phyloP scores from a whole-genome alignment of 2,113 vertebrate genomes.

The Siniperca knerii region DNA sequence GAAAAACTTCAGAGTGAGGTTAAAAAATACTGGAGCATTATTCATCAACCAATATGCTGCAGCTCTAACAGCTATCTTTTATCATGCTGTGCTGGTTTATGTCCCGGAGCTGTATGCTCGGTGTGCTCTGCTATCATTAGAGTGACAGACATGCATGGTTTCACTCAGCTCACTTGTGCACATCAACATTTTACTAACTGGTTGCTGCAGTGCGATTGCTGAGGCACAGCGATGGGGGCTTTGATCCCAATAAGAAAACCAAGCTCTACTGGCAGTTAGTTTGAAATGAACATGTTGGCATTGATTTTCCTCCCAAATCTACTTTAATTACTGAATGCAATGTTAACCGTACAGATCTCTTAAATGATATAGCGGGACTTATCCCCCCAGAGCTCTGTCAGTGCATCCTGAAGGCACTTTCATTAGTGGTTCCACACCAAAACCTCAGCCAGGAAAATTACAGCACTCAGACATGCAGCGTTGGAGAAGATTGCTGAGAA shows the following conservation, averaged over 20 bases:
- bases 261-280: conserved; percentile 36
- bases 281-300: conserved; percentile 56
- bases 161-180: conserved; percentile 36
- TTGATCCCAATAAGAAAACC: conserved; percentile 52
- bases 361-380: conserved; percentile 21
- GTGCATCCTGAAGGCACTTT: conserved; percentile 30
- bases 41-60: conserved; percentile 35
- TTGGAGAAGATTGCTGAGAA: conserved; percentile 13
- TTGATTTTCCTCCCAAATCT: conserved; percentile 56
- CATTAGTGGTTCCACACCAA: conserved; percentile 23
- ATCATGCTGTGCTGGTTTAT: conserved; percentile 55
- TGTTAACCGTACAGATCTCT: conserved; percentile 43
- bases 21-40: conserved; percentile 24
- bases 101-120: conserved; percentile 42
- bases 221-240: conserved; percentile 1
- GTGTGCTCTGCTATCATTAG: conserved; percentile 51
- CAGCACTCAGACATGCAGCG: conserved; percentile 2
- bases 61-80: conserved; percentile 35
- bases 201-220: conserved; percentile 26
- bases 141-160: conserved; percentile 48
- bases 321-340: conserved; percentile 60
- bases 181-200: conserved; percentile 9
- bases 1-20: conserved; percentile 29
- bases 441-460: conserved; percentile 27
- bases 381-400: conserved; percentile 16